A percentile compares a stretch with the other conserved stretches of the same genome.
Evolutionary conservation across 2,888 invertebrate genomes (phyloP).

Genomic region (Pristionchus fissidentatus): DNA sequence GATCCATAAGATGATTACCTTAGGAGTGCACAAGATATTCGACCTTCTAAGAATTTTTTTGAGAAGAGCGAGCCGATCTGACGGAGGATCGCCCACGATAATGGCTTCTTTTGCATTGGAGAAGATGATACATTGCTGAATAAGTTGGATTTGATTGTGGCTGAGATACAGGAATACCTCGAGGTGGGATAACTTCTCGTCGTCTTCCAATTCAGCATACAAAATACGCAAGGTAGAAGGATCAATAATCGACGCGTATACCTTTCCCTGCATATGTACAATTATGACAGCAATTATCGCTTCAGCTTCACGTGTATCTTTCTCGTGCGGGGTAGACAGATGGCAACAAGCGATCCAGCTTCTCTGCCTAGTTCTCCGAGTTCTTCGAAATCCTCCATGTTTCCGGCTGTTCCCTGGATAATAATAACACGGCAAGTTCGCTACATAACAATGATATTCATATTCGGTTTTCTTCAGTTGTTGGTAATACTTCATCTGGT

Average conservation of each 20-base stretch:
- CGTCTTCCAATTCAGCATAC: constrained; percentile 41
- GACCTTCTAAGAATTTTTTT: constrained; percentile 8
- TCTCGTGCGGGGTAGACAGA: background rate
- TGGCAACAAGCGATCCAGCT: background rate
- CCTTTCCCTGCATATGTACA: constrained; percentile 8
- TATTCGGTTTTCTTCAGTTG: background rate
- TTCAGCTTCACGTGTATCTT: background rate
- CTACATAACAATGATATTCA: background rate
- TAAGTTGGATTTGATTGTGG: background rate
- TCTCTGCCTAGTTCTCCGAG: constrained; percentile 45
- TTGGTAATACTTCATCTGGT: background rate
- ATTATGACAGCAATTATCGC: background rate
- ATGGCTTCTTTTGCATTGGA: constrained; percentile 28
- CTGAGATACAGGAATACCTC: constrained; percentile 14
- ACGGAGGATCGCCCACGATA: constrained; percentile 28
- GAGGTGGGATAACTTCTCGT: constrained; percentile 37
- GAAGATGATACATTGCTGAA: constrained; percentile 31
- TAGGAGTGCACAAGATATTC: constrained; percentile 14
- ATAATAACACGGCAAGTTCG: background rate
- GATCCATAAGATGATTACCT: background rate
- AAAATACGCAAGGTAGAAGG: constrained; percentile 24
- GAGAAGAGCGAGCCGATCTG: constrained; percentile 19
- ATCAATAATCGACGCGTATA: constrained; percentile 22
- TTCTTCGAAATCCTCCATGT: constrained; percentile 48
- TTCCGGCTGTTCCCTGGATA: constrained; percentile 40